These are phyloP conservation scores for Alexandromys fortis DNA, from an alignment of 2,113 vertebrate genomes.

Conservation along the genomic window DNA sequence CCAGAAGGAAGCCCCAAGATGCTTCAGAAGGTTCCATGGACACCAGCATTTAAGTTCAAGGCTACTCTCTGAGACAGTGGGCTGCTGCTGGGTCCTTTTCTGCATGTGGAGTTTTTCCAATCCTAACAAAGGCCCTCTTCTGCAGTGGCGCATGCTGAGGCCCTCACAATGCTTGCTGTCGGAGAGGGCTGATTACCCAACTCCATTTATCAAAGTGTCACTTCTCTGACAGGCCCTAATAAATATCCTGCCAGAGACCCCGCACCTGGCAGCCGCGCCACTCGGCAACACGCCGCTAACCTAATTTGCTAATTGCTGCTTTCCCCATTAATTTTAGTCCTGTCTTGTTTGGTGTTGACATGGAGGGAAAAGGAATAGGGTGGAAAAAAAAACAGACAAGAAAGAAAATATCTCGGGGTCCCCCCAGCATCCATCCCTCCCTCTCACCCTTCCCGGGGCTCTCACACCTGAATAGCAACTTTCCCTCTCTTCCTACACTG, in stretches of 20 bases:
- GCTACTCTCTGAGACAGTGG: not conserved
- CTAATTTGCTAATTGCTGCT: conserved; percentile 99
- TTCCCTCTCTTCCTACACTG: not conserved
- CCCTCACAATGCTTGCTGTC: conserved; percentile 96
- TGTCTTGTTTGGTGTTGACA: conserved; percentile 95
- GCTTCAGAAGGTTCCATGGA: not conserved
- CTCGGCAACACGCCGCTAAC: conserved; percentile 93
- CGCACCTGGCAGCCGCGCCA: conserved; percentile 96
- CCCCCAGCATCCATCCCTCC: conserved; percentile 49
- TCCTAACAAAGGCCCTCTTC: conserved; percentile 87
- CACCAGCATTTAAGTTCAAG: conserved; percentile 17
- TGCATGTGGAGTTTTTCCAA: conserved; percentile 53
- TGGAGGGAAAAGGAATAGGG: conserved; percentile 85
- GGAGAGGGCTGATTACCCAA: conserved; percentile 97
- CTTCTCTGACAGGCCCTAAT: conserved; percentile 99
- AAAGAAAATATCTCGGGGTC: conserved; percentile 80
- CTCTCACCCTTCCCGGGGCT: conserved; percentile 24
- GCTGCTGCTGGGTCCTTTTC: conserved; percentile 77
- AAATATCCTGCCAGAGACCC: conserved; percentile 99
- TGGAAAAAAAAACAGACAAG: conserved; percentile 81
- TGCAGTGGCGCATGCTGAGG: conserved; percentile 94
- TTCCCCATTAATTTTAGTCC: conserved; percentile 97
- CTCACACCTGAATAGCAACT: conserved; percentile 66
- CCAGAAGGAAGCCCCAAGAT: conserved; percentile 50
- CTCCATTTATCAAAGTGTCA: conserved; percentile 99